Base-by-base conservation (phyloP, 2,113 vertebrate genomes). In the Paralichthys olivaceus region DNA sequence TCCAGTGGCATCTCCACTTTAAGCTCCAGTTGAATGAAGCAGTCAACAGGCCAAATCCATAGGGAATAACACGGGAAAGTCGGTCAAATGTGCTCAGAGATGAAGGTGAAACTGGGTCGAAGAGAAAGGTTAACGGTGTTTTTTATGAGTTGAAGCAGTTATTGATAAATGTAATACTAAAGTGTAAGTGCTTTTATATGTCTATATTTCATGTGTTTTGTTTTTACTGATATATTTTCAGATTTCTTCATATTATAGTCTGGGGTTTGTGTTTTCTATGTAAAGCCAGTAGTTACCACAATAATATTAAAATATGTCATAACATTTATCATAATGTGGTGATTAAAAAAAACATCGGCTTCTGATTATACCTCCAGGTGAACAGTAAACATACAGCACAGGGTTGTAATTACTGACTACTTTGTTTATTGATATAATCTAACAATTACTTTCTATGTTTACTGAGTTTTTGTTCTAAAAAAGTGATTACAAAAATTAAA, bases 31-130 rank as follows among this genome's bases (percentile, higher is more conserved):
- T 86, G 34, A 84, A 81, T 67, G 78, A 86, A 72, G 58, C 2
- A 32, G 58, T 80, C 61, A 87, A 49, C 82, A 63, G 28, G 63
- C 37, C 45, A 45, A 67, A 75, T 58, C 71, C 64, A 56, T 22
- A 23, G 61, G 53, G 47, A 69, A 83, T 47, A 62, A 58, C 64
- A 49, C 20, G 7, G 22, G 13, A 49, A 91, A 84, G 71, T 80
- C 84, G 90, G 87, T 91, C 84, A 89, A 23, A 47, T 73, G 66
- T 70, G 76, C 13, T 2, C 22, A 43, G 70, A 32, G n/a, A n/a
- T 14, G 3, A 47, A 20, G 22, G 7, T 63, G 7, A 68, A 81
- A 63, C 25, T 26, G 2, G 68, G 72, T 19, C 20, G 13, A 29
- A 53, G 3, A 51, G 1, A 60, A 34, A 34, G 58, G 53, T 71